phyloP scores from a whole-genome alignment of 2,888 invertebrate genomes.

The Dromius quadrimaculatus region DNA sequence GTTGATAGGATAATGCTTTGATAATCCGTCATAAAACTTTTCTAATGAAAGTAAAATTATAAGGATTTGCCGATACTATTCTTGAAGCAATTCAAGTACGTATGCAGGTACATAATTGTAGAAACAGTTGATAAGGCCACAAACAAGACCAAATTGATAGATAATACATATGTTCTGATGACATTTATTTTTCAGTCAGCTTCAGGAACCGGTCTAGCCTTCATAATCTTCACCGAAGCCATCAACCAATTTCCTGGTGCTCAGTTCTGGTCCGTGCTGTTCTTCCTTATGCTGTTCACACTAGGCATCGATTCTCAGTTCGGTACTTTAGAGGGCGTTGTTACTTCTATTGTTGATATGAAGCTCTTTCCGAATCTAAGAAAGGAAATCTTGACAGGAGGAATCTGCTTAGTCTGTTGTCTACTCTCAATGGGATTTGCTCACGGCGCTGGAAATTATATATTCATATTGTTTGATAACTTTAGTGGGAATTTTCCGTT shows the following conservation, averaged over 20 bases:
- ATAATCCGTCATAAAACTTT: no score
- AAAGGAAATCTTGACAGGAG: slow-evolving; percentile 89
- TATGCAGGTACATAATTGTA: no score
- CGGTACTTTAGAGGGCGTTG: slow-evolving; percentile 94
- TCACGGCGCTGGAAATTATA: slow-evolving; percentile 93
- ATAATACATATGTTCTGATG: no score
- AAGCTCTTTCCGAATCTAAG: slow-evolving; percentile 91
- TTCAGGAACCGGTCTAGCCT: slow-evolving; percentile 95
- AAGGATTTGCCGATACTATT: no score
- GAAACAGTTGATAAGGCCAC: no score
- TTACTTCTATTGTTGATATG: slow-evolving; percentile 95
- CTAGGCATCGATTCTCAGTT: slow-evolving; percentile 97
- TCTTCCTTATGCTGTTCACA: slow-evolving; percentile 97
- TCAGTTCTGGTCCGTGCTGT: slow-evolving; percentile 95
- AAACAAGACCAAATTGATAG: no score
- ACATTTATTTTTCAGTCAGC: slow-evolving; percentile 80
- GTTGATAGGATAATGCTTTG: no score
- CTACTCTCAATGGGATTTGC: slow-evolving; percentile 90
- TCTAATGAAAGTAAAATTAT: no score
- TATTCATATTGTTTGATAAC: slow-evolving; percentile 93
- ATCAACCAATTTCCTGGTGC: slow-evolving; percentile 98
- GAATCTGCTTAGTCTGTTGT: slow-evolving; percentile 85
- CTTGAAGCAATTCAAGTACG: no score
- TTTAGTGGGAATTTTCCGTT: slow-evolving; percentile 94
- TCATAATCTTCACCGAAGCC: slow-evolving; percentile 97